These are phyloP conservation scores for Typhlomys cinereus DNA, from an alignment of 2,113 vertebrate genomes.

Conservation along the genomic window DNA sequence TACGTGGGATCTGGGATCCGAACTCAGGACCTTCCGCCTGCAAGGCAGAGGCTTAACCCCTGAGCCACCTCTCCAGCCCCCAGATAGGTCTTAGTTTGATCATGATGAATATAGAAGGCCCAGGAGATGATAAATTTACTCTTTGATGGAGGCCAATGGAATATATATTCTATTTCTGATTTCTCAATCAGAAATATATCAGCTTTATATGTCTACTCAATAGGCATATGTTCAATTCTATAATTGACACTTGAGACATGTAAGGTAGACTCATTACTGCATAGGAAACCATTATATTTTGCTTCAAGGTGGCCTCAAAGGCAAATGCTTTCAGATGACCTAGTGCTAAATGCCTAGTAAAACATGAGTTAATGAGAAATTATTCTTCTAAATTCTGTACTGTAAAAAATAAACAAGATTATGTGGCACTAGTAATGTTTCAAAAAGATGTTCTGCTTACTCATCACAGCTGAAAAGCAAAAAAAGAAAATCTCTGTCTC, in stretches of 20 bases:
- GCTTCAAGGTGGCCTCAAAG: constrained; percentile 48
- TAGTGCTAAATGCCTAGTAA: not conserved
- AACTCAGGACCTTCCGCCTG: no score
- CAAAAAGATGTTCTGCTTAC: not conserved
- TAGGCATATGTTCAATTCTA: not conserved
- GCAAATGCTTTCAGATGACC: constrained; percentile 5
- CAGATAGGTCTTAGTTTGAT: not conserved
- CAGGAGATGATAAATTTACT: not conserved
- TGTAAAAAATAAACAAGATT: constrained; percentile 29
- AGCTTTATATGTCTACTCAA: constrained; percentile 15
- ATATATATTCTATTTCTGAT: not conserved
- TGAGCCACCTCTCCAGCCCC: no score
- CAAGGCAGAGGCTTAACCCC: no score
- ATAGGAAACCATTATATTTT: constrained; percentile 38
- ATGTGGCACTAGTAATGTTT: constrained; percentile 40
- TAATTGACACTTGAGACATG: not conserved
- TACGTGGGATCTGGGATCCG: no score
- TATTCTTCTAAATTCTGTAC: not conserved
- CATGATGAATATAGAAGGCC: not conserved
- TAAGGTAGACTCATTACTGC: not conserved
- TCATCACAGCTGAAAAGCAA: not conserved
- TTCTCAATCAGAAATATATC: no score
- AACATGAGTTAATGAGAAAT: not conserved
- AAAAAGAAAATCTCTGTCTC: not conserved
- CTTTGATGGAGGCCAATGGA: not conserved